These are phyloP conservation scores for Metaphire vulgaris DNA, from an alignment of 1,140 invertebrate genomes.

Conservation along the genomic window DNA sequence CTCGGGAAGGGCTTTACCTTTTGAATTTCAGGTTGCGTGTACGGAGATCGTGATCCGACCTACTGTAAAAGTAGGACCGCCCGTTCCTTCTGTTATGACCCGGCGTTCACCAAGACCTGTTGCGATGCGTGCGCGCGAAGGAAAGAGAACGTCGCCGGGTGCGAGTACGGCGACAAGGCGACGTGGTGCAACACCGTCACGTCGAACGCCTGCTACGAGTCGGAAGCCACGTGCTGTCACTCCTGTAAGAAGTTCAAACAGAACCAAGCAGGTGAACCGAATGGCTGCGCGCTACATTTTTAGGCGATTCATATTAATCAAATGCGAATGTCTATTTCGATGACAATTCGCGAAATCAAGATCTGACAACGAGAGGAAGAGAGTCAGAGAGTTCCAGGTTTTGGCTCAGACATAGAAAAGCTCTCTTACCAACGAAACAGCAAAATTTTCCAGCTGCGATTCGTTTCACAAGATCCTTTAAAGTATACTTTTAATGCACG, in stretches of 20 bases:
- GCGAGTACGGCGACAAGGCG: conserved; percentile 16
- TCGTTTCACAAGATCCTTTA: too few relatives aligned
- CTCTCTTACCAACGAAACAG: too few relatives aligned
- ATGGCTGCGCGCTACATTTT: background rate
- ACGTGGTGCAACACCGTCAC: background rate
- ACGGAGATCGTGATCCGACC: background rate
- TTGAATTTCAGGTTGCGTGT: conserved; percentile 2
- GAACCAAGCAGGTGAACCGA: background rate
- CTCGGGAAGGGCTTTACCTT: too few relatives aligned
- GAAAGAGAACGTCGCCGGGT: background rate
- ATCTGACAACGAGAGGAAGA: too few relatives aligned
- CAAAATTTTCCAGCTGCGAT: too few relatives aligned
- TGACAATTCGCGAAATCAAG: too few relatives aligned
- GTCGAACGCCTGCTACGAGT: background rate
- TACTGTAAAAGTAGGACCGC: background rate
- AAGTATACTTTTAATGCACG: too few relatives aligned
- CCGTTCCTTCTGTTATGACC: background rate
- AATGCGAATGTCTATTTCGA: too few relatives aligned
- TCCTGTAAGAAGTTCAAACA: background rate
- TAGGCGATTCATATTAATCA: background rate
- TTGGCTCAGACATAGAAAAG: too few relatives aligned
- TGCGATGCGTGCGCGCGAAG: background rate
- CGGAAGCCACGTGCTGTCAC: background rate
- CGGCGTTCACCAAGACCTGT: background rate
- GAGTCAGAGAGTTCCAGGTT: too few relatives aligned